A percentile compares a stretch with the other conserved stretches of the same genome.
These are phyloP conservation scores for Amphiura filiformis DNA, from an alignment of 35 echinoderm and acorn worm species.

Conservation along the genomic window DNA sequence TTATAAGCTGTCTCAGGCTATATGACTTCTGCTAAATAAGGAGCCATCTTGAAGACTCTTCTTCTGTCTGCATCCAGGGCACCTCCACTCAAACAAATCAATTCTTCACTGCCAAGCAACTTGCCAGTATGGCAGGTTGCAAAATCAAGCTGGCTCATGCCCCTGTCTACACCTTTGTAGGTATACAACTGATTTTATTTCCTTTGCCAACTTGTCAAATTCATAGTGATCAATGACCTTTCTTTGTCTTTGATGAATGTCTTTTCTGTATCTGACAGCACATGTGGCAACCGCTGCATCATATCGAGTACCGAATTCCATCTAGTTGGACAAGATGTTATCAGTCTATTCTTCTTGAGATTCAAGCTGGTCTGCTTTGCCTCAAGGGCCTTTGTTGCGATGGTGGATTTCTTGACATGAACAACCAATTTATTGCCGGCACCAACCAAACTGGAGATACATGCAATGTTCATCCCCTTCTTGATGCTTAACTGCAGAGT, in stretches of 20 bases:
- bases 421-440: background rate
- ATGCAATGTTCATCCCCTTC: background rate
- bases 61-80: background rate
- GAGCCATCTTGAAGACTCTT: background rate
- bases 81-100: too few species aligned
- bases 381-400: background rate
- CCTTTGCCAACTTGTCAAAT: too few species aligned
- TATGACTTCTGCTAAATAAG: background rate
- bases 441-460: background rate
- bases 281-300: too few species aligned
- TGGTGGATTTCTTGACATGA: background rate
- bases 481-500: slow-evolving; percentile 37
- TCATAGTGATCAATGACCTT: too few species aligned
- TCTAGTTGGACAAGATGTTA: slow-evolving; percentile 4
- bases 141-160: too few species aligned
- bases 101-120: too few species aligned
- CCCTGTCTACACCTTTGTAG: too few species aligned
- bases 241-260: too few species aligned
- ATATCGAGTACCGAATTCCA: background rate
- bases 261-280: too few species aligned
- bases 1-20: background rate
- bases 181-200: too few species aligned
- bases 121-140: too few species aligned
- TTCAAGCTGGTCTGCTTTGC: background rate
- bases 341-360: background rate